Base-by-base conservation (phyloP, 2,888 invertebrate genomes). In the Ashinkailepas kermadecensis region DNA sequence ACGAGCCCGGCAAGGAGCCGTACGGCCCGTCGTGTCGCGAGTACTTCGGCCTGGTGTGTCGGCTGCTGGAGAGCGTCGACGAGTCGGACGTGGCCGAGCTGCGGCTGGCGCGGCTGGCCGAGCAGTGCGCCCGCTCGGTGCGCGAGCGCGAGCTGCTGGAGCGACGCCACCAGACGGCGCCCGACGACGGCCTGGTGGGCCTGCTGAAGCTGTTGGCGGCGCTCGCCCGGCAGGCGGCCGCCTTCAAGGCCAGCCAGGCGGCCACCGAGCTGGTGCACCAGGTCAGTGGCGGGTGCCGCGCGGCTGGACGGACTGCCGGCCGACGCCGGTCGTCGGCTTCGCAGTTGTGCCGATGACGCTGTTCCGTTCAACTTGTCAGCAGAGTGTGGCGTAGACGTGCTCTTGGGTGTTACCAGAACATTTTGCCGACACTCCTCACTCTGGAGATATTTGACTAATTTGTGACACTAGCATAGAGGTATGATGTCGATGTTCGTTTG, bases 21-120 rank as follows among this genome's bases (percentile, higher is more conserved):
- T 96, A 95, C 86, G 97, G 96, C 0, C 96, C 96, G 0, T 96
- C 96, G 1, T 97, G 96, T 86, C 89, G 96, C 12, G 97, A 97
- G 87, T 97, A 96, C 88, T 97, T 97, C 87, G 96, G 96, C 96
- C 89, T 97, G 8, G 90, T 96, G 21, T 95, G 96, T 84, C 90
- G 96, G 62, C 90, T 97, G 25, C 93, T 97, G 0, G 97, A 97
- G 86, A 90, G 89, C 85, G 88, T 90, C 81, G 91, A 90, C 81
- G 91, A 91, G 82, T 88, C 90, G 0, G 88, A 89, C 54, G 74
- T 54, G 21, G 56, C 54, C n/a, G 88, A 87, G 81, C 88, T 89
- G 0, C 89, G 94, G 86, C 87, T 97, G 70, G 95, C 96, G 85
- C 90, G 90, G 59, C 88, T 95, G 0, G 87, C 88, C 11, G 85